A percentile compares a stretch with the other conserved stretches of the same genome.
Conservation (phyloP, 1,140 invertebrate genomes). For the Atopsyche davidsoni region DNA sequence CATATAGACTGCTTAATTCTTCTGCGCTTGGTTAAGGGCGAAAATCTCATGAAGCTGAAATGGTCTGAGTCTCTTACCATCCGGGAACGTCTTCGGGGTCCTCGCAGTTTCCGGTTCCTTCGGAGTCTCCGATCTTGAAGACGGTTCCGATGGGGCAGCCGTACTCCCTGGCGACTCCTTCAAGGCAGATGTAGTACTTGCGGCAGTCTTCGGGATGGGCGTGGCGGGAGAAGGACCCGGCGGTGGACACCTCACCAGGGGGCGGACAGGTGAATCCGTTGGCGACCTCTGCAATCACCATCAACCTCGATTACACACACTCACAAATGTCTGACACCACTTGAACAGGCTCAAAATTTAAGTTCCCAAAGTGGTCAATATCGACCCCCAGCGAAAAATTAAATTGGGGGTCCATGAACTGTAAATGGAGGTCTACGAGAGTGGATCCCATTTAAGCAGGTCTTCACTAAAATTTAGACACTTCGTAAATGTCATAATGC, state of each 20-base stretch:
- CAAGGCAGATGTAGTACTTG: slow-evolving; percentile 91
- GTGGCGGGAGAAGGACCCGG: slow-evolving; percentile 88
- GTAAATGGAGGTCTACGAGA: no score
- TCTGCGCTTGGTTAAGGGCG: slow-evolving; percentile 2
- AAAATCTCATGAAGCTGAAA: not conserved
- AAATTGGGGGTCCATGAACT: no score
- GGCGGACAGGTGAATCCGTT: slow-evolving; percentile 84
- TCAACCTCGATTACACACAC: no score
- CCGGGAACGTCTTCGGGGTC: slow-evolving; percentile 90
- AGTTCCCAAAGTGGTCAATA: no score
- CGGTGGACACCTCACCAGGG: slow-evolving; percentile 68
- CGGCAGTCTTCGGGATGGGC: slow-evolving; percentile 92
- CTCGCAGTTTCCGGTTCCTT: slow-evolving; percentile 86
- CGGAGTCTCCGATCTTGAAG: slow-evolving; percentile 86
- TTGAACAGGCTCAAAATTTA: no score
- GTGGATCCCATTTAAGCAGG: no score
- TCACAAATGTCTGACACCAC: no score
- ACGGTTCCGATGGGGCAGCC: slow-evolving; percentile 93
- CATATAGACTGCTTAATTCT: not conserved
- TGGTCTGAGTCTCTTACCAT: slow-evolving; percentile 68
- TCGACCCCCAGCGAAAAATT: no score
- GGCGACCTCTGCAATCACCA: slow-evolving; percentile 66
- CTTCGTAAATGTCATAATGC: no score
- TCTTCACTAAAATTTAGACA: no score
- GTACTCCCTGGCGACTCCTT: slow-evolving; percentile 84